These are phyloP conservation scores for Zeugodacus cucurbitae DNA, from an alignment of 1,140 invertebrate species.

Conservation along the genomic window DNA sequence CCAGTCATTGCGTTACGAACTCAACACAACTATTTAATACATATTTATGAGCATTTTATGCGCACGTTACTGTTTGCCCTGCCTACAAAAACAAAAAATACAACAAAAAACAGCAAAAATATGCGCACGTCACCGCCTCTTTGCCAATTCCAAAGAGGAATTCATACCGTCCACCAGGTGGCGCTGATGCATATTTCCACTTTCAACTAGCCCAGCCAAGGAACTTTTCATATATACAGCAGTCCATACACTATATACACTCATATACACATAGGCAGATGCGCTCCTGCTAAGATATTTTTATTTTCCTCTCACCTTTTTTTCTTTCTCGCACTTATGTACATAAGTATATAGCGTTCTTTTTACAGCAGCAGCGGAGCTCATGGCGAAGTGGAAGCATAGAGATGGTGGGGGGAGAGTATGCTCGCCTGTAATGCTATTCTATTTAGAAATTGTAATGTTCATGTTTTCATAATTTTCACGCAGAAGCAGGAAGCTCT, in stretches of 20 bases:
- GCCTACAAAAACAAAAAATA: not conserved
- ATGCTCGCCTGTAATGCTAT: not conserved
- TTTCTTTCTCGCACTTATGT: not conserved
- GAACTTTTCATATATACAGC: no score
- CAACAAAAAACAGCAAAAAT: not conserved
- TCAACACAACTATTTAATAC: not conserved
- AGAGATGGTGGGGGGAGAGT: not conserved
- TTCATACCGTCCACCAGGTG: not conserved
- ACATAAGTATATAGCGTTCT: no score
- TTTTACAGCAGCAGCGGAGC: not conserved
- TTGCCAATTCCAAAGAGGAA: not conserved
- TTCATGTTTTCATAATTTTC: conserved; percentile 2
- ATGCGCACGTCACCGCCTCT: not conserved
- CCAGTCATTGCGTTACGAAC: not conserved
- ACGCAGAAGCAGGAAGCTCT: not conserved
- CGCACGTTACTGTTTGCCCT: not conserved
- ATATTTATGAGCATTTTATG: not conserved
- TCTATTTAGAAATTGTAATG: not conserved
- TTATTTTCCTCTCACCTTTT: not conserved
- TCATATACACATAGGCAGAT: not conserved
- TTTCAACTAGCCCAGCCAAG: no score
- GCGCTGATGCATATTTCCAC: not conserved
- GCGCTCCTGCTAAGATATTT: not conserved
- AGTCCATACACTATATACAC: no score
- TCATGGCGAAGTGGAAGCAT: not conserved